A percentile compares a stretch with the other conserved stretches of the same genome.
These are phyloP conservation scores for Choristoneura fumiferana DNA, from an alignment of 1,140 invertebrate genomes.

Conservation along the genomic window DNA sequence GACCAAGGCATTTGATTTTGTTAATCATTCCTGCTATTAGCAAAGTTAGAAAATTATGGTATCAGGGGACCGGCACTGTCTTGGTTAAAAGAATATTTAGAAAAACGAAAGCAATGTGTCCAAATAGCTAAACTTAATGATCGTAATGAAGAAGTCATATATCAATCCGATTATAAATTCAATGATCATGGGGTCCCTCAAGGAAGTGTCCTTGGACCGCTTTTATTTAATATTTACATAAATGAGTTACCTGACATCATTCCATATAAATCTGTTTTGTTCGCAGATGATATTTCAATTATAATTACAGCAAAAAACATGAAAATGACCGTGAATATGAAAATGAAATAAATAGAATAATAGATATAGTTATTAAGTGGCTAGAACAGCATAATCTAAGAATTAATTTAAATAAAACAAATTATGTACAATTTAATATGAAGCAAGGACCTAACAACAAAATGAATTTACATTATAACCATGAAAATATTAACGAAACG, in stretches of 20 bases:
- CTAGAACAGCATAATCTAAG: not conserved
- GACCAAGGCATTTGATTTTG: slow-evolving; percentile 16
- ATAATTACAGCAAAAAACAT: slow-evolving; percentile 2
- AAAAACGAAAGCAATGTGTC: not conserved
- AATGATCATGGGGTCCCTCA: slow-evolving; percentile 15
- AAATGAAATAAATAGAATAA: not conserved
- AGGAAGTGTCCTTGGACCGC: not conserved
- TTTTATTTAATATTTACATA: too few relatives aligned
- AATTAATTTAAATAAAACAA: not conserved
- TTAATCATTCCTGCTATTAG: not conserved
- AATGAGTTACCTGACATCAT: slow-evolving; percentile 9
- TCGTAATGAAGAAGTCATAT: not conserved
- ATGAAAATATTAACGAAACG: too few relatives aligned
- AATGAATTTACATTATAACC: not conserved
- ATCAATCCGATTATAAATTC: slow-evolving; percentile 10
- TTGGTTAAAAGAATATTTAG: not conserved
- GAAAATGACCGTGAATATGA: not conserved
- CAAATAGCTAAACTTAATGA: slow-evolving; percentile 2
- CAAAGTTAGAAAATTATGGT: not conserved
- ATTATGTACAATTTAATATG: too few relatives aligned
- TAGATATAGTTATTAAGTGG: slow-evolving; percentile 5
- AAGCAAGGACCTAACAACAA: too few relatives aligned
- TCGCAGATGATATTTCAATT: slow-evolving; percentile 16
- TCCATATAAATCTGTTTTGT: slow-evolving; percentile 6
- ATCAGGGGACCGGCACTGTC: not conserved